Evolutionary conservation across 2,888 invertebrate genomes (phyloP).

Genomic region (Hedychridium roseum): DNA sequence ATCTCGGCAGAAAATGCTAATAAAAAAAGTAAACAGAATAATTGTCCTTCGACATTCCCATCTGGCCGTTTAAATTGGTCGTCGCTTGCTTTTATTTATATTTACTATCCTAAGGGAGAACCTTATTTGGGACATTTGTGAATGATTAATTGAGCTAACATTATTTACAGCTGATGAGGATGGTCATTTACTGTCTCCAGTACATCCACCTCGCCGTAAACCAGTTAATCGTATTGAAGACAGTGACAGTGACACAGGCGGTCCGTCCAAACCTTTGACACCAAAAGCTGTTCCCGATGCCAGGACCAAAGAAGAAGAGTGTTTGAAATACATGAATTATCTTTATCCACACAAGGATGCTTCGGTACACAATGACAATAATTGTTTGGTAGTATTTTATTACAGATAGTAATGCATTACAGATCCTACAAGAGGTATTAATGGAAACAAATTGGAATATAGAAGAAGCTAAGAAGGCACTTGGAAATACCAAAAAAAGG

Average conservation of each 20-base stretch:
- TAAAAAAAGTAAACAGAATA: no score
- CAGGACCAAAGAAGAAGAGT: constrained; percentile 49
- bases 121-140: no score
- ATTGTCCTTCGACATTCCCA: no score
- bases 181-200: constrained; percentile 48
- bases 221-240: constrained; percentile 56
- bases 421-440: constrained; percentile 50
- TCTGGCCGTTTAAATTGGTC: no score
- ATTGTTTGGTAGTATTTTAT: background rate
- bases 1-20: no score
- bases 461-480: constrained; percentile 41
- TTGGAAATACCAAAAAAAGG: constrained; percentile 36
- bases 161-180: constrained; percentile 56
- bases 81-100: no score
- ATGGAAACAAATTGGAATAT: constrained; percentile 50
- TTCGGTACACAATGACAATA: constrained; percentile 63
- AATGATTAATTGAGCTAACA: no score
- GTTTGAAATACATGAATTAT: constrained; percentile 70
- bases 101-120: no score
- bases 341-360: constrained; percentile 71
- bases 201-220: constrained; percentile 48
- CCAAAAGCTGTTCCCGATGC: constrained; percentile 28
- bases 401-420: background rate
- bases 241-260: constrained; percentile 54
- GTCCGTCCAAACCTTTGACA: constrained; percentile 34